Percentiles rank a stretch among this genome's conserved stretches.
These are phyloP conservation scores for Punctoribates punctum DNA, from an alignment of 2,888 invertebrate genomes.

Conservation along the genomic window DNA sequence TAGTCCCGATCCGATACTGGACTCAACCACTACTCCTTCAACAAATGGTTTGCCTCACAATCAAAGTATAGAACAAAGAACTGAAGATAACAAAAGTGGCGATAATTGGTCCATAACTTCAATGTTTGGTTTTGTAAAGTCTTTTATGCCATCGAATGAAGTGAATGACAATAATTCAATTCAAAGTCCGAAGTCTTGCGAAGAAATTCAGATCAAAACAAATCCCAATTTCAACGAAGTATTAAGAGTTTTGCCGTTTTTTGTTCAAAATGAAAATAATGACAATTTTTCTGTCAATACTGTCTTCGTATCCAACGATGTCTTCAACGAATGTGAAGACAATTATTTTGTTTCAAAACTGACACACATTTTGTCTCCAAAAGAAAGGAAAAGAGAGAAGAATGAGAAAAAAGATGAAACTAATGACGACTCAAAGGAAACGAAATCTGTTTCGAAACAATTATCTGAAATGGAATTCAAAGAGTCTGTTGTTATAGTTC, in stretches of 20 bases:
- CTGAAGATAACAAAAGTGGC: not conserved
- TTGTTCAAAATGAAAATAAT: not conserved
- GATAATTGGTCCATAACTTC: slow-evolving; percentile 17
- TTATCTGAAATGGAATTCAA: slow-evolving; percentile 7
- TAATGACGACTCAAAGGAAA: not conserved
- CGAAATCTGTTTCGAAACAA: slow-evolving; percentile 2
- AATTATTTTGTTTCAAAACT: slow-evolving; percentile 22
- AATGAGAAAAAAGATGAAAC: slow-evolving; percentile 9
- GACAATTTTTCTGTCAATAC: not conserved
- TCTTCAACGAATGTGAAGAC: not conserved
- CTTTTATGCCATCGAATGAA: not conserved
- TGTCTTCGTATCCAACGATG: slow-evolving; percentile 27
- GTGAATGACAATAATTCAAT: not conserved
- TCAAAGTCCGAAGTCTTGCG: not conserved
- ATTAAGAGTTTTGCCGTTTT: slow-evolving; percentile 32
- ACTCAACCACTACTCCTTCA: not conserved
- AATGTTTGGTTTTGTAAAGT: slow-evolving; percentile 38
- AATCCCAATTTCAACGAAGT: not conserved
- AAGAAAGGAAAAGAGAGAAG: slow-evolving; percentile 15
- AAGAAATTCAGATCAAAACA: not conserved
- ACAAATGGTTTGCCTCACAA: not conserved
- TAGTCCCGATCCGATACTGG: not conserved
- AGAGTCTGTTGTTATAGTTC: slow-evolving; percentile 16
- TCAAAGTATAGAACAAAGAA: not conserved
- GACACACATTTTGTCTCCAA: not conserved